Conservation (phyloP, 2,888 invertebrate genomes). For the Tigriopus californicus region DNA sequence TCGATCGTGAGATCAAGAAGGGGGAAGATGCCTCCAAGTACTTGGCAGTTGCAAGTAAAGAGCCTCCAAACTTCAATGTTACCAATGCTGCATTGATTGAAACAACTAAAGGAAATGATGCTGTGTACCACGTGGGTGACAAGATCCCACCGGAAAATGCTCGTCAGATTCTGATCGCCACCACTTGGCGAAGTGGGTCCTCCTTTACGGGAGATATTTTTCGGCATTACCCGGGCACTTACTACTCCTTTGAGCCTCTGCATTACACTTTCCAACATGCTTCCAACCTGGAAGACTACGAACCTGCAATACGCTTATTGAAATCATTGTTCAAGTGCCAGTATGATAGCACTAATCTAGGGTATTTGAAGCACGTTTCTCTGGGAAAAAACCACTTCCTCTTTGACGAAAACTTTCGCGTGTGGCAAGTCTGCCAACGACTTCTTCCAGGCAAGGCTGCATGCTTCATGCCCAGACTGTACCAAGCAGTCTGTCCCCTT, state of each 20-base stretch:
- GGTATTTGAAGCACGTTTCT: not conserved
- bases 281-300: not conserved
- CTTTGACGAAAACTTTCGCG: slow-evolving; percentile 21
- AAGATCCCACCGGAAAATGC: not conserved
- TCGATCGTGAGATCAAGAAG: no score
- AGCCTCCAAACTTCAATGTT: no score
- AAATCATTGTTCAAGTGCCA: not conserved
- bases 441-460: slow-evolving; percentile 16
- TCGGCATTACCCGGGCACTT: slow-evolving; percentile 21
- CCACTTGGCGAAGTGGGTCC: slow-evolving; percentile 21
- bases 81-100: no score
- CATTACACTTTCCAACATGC: not conserved
- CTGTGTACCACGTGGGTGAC: not conserved
- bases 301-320: not conserved
- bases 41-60: no score
- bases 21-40: no score
- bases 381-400: slow-evolving; percentile 15
- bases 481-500: not conserved
- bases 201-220: slow-evolving; percentile 21
- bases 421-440: slow-evolving; percentile 21
- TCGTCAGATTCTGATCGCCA: slow-evolving; percentile 3
- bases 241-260: slow-evolving; percentile 23
- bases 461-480: slow-evolving; percentile 19
- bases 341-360: not conserved
- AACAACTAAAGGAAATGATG: no score